Conservation (phyloP, 2,888 invertebrate genomes). For the Hyppa rectilinea region DNA sequence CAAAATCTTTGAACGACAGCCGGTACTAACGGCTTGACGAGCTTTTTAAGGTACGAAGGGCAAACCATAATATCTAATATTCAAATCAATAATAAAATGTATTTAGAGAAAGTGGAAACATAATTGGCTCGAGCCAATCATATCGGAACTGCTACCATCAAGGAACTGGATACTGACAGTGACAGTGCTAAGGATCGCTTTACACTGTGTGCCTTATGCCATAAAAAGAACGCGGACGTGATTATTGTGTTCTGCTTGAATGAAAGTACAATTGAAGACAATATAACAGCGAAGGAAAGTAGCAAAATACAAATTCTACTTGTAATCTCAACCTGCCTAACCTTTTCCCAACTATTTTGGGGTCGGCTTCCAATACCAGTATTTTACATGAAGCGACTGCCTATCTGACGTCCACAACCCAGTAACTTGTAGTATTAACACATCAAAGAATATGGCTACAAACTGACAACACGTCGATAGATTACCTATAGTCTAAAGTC, state of each 20-base stretch:
- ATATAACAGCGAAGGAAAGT: neutral
- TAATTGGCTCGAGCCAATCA: slow-evolving; percentile 26
- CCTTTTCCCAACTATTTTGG: no score
- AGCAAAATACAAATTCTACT: neutral
- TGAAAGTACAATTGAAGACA: slow-evolving; percentile 20
- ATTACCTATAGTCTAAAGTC: neutral
- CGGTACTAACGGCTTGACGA: no score
- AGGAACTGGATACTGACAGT: neutral
- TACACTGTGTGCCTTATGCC: neutral
- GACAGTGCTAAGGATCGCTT: slow-evolving; percentile 13
- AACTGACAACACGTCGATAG: neutral
- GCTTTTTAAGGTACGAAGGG: neutral
- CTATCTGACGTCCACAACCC: no score
- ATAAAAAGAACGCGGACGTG: slow-evolving; percentile 9
- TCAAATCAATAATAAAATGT: neutral
- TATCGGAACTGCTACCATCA: neutral
- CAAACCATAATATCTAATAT: neutral
- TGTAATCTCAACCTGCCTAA: no score
- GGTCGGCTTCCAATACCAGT: no score
- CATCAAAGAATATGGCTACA: no score
- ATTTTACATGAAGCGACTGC: no score
- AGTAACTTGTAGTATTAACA: no score
- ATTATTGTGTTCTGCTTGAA: slow-evolving; percentile 4
- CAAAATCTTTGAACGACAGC: neutral
- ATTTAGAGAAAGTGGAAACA: slow-evolving; percentile 21